Base-by-base conservation (phyloP, 2,888 invertebrate genomes). In the Dascillus cervinus region DNA sequence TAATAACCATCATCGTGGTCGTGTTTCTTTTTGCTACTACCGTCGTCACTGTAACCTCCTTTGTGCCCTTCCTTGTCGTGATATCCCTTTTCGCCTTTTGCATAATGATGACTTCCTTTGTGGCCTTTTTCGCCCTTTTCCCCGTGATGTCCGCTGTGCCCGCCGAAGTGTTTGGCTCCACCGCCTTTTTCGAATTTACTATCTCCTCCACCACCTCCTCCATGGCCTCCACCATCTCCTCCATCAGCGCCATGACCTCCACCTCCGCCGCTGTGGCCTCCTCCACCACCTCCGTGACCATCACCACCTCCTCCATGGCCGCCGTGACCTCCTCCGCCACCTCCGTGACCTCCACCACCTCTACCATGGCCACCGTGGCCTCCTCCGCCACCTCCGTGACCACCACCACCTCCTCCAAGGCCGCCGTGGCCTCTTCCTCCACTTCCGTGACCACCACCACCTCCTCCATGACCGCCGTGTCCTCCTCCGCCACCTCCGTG, bases 11-110 rank as follows among this genome's bases (percentile, higher is more conserved):
- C 65, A 23, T 66, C 64, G 35, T 71, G 65, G 31, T 71, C 62
- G 47, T 72, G 69, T 24, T 69, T 64, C 52, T 72, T 71, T 42
- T 70, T 64, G 34, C 65, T 57, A 0, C 66, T 67, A 26, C 67
- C 65, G 30, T 68, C 62, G 39, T 70, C 70, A 26, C 60, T 64
- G 31, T 70, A 67, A 35, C 67, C 60, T 3, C 70, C 70, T 39
- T 65, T 60, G 43, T 72, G 68, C 13, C 62, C 66, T 46, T 70
- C 70, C 49, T 65, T 62, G 13, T 56, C 55, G 34, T 65, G 61
- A 30, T 66, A 58, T 9, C 64, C 64, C 28, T 61, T 57, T 32
- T 58, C 50, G 2, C 39, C 44, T 32, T 63, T 60, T 26, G 54
- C 55, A 32, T 62, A 46, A 14, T 58, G 46, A 35, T 62, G 62